These are phyloP conservation scores for Hemichromis elongatus DNA, from an alignment of 2,113 vertebrate species.

Conservation along the genomic window DNA sequence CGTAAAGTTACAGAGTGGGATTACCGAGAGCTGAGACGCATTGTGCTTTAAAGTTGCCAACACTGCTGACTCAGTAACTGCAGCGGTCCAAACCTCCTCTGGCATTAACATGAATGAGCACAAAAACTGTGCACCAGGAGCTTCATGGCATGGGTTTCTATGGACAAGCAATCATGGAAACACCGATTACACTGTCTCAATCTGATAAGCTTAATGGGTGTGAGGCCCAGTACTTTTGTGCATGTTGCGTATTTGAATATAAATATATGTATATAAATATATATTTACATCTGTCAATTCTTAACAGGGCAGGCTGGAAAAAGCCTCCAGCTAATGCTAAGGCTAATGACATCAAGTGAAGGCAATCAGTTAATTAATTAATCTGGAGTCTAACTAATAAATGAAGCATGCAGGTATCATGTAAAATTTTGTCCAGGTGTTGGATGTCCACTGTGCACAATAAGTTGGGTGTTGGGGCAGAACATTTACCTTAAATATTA, in stretches of 20 bases:
- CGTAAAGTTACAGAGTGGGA: neutral
- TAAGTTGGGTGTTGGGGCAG: neutral
- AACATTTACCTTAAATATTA: neutral
- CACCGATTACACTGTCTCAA: neutral
- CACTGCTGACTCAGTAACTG: accelerated
- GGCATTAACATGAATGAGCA: neutral
- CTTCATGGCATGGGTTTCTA: neutral
- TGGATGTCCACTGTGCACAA: neutral
- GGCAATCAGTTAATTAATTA: too few relatives aligned
- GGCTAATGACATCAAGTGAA: neutral
- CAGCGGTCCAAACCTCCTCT: neutral
- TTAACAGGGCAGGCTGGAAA: neutral
- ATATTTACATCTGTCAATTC: neutral
- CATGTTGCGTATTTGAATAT: neutral
- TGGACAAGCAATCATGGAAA: neutral
- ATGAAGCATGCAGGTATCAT: neutral
- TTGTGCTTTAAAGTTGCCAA: neutral
- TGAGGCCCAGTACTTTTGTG: neutral
- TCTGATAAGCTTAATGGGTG: neutral
- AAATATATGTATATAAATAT: too few relatives aligned
- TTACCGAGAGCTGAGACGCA: neutral
- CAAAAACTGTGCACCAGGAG: neutral
- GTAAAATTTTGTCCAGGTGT: neutral
- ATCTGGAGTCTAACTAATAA: neutral
- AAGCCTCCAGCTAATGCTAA: neutral